Percentiles rank a stretch among this genome's conserved stretches.
Conservation (phyloP, 1,140 invertebrate species). For the Drosophila pectinifera region DNA sequence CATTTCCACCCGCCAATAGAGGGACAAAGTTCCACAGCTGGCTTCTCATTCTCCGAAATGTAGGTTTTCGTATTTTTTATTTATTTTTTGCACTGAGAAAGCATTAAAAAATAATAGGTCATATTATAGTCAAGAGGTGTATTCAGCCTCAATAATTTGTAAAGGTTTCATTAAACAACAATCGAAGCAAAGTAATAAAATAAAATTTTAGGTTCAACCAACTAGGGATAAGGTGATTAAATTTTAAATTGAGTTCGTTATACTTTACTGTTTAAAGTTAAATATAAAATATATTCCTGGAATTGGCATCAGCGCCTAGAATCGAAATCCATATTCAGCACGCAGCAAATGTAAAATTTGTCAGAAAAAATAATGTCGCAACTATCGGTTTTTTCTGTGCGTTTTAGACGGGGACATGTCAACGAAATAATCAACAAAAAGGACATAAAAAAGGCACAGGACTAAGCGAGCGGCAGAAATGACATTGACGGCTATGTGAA, state of each 20-base stretch:
- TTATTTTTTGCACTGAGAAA: no score
- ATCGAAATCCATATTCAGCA: neutral
- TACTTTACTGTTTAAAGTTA: neutral
- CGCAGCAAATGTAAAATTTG: slow-evolving; percentile 11
- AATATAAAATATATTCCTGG: neutral
- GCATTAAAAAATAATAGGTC: no score
- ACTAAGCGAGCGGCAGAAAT: slow-evolving; percentile 73
- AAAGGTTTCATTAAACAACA: no score
- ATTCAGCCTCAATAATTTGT: no score
- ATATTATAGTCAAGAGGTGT: no score
- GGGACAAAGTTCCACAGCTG: neutral
- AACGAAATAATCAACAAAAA: slow-evolving; percentile 81
- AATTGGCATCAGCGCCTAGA: neutral
- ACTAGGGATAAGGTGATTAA: no score
- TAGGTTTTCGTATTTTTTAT: neutral
- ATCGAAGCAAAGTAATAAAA: no score
- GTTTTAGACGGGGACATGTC: slow-evolving; percentile 53
- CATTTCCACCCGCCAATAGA: neutral
- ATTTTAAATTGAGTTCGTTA: no score
- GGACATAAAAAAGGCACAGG: slow-evolving; percentile 54
- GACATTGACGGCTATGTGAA: slow-evolving; percentile 80
- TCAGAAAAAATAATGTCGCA: slow-evolving; percentile 11
- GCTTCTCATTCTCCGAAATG: neutral
- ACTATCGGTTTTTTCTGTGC: slow-evolving; percentile 7
- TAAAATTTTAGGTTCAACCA: neutral